These are phyloP conservation scores for Dermatemys mawii DNA, from an alignment of 2,113 vertebrate genomes.

Conservation along the genomic window DNA sequence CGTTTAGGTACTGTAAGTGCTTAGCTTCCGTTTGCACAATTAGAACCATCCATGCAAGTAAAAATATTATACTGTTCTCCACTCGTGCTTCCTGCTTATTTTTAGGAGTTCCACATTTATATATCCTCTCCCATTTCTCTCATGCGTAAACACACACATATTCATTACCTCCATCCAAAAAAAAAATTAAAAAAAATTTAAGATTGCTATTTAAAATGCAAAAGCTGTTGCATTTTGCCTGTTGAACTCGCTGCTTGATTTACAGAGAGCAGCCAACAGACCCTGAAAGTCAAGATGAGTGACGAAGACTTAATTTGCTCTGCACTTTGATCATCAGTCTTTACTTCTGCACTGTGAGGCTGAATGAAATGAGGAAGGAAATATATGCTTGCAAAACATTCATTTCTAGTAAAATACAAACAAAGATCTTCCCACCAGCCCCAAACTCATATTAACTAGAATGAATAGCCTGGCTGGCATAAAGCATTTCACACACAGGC, in stretches of 20 bases:
- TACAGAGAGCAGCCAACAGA: not conserved
- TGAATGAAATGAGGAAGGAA: constrained; percentile 17
- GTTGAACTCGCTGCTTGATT: not conserved
- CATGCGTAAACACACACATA: not conserved
- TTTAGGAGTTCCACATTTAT: constrained; percentile 62
- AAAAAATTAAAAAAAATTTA: not conserved
- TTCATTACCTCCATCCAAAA: not conserved
- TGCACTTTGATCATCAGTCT: not conserved
- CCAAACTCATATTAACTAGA: not conserved
- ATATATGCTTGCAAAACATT: not conserved
- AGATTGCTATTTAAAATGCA: not conserved
- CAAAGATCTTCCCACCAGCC: not conserved
- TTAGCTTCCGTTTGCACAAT: constrained; percentile 74
- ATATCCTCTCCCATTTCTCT: constrained; percentile 28
- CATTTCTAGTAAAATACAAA: not conserved
- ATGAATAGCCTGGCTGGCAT: not conserved
- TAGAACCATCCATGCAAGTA: constrained; percentile 46
- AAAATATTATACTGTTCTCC: constrained; percentile 70
- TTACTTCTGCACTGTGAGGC: not conserved
- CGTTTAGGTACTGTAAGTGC: constrained; percentile 46
- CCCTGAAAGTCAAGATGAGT: not conserved
- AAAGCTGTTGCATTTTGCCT: not conserved
- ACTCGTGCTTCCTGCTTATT: constrained; percentile 60
- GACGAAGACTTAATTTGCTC: not conserved
- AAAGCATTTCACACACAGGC: not conserved